Base-by-base conservation (phyloP, 2,113 vertebrate species). In the Pseudopodoces humilis region DNA sequence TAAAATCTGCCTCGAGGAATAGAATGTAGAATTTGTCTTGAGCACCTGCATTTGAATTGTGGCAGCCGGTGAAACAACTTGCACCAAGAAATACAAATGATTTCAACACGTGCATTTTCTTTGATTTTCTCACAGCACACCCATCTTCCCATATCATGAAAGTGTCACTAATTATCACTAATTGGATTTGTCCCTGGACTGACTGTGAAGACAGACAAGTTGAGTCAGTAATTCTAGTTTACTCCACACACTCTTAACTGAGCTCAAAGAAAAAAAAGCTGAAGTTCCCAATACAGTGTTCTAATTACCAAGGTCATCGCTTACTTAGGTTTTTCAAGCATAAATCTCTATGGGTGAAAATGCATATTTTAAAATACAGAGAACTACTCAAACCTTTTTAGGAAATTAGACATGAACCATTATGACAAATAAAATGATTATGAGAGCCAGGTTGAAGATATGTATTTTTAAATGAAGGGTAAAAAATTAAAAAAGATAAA, bases 351-450 rank as follows among this genome's bases (percentile, higher is more conserved):
- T 83, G 83, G 43, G 63, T 86, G 5, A 85, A 95, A 95, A 93
- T 90, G 15, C 63, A 77, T 94, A 70, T 93, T 96, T 96, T 93
- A 95, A 95, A 88, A 81, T 92, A 88, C 35, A 83, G 71, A 83
- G 78, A 83, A 83, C 43, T 77, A 86, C 67, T 77, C 50, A 80
- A 92, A 70, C n/a, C 88, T 83, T 88, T 88, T 94, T 83, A 86
- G 39, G 72, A 95, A 93, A 90, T 70, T 74, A 92, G 50, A 67
- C 35, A 70, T 65, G 71, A 93, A 62, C 59, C 75, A 50, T 77
- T 80, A 80, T 63, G 75, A 80, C 20, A 90, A 92, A 93, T 75
- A 94, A 94, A 93, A 93, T 88, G 0, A 59, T 83, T 77, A 80
- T 86, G 80, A 90, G 92, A 77, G 72, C 47, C 76, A 81, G 30